Evolutionary conservation across 2,888 invertebrate genomes (phyloP).

Genomic region (Timandra comae): DNA sequence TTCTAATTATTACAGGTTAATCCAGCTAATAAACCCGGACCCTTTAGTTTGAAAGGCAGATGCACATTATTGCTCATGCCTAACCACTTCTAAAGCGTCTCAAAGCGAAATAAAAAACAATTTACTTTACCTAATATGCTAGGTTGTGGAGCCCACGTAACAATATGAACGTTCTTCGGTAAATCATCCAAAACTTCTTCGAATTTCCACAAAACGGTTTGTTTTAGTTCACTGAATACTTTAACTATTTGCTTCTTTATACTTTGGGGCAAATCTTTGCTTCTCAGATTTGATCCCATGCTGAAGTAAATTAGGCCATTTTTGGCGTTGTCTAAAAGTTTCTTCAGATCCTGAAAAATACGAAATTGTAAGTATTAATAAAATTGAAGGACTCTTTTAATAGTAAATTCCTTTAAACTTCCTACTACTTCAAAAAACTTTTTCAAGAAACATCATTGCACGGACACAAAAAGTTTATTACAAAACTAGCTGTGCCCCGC

Average conservation of each 20-base stretch:
- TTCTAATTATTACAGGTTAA: no score
- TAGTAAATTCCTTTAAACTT: no score
- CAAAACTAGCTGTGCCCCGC: no score
- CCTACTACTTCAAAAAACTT: no score
- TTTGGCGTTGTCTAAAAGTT: constrained; percentile 51
- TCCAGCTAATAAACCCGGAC: no score
- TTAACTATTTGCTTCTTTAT: constrained; percentile 39
- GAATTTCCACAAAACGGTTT: constrained; percentile 70
- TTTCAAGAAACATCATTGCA: no score
- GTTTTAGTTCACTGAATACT: constrained; percentile 54
- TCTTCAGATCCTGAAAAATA: constrained; percentile 43
- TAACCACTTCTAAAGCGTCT: no score
- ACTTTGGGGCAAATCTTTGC: constrained; percentile 42
- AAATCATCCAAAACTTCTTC: constrained; percentile 41
- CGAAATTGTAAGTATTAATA: no score
- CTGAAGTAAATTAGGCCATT: constrained; percentile 70
- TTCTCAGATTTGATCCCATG: constrained; percentile 59
- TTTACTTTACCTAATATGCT: constrained; percentile 35
- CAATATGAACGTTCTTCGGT: constrained; percentile 56
- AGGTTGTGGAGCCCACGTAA: constrained; percentile 58
- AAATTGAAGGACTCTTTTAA: no score
- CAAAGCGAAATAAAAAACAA: no score
- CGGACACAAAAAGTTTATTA: no score
- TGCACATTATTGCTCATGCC: neutral
- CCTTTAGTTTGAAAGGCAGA: neutral